Evolutionary conservation across 2,888 invertebrate species (phyloP), one percentile per base, ranked within the genome.

Genomic region (Eugnorisma glareosa): DNA sequence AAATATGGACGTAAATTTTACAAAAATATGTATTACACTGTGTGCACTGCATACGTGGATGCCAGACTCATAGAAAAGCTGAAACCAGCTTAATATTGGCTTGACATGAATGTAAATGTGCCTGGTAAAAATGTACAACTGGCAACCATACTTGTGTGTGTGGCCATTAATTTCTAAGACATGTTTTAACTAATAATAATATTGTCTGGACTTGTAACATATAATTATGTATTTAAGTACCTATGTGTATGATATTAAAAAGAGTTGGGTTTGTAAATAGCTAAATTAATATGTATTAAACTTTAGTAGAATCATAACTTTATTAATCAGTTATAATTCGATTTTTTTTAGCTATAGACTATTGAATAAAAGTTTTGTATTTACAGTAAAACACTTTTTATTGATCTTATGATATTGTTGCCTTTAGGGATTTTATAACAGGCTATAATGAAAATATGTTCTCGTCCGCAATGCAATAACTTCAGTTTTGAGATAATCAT

Each of bases 331-430:
- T 74, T 69, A 67, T 37, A 67, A 74, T 69, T 71, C 37, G 71
- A 35, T n/a, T 61, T 70, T 8, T 64, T 67, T 82, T 57, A 63
- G 61, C 35, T 71, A 13, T n/a, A 67, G 48, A 77, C 21, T 54
- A 68, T 48, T 72, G 45, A 85, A 83, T 85, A 79, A 87, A 87
- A 57, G 66, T 64, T 82, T 84, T 82, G 48, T 86, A 79, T 59
- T 21, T 79, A 86, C 40, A 43, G 21, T 67, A 40, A 40, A 35
- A 48, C 21, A 31, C 0, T 0, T 73, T 57, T 74, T 71, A 63
- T 69, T 79, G 66, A 40, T 28, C 11, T 48, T 54, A 67, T 31
- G 31, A 59, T 61, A 37, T 48, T 21, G n/a, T 28, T 45, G 18
- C 31, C 24, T n/a, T 71, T 4, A 24, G n/a, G n/a, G n/a, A n/a